Evolutionary conservation across 1,140 invertebrate species (phyloP).

Genomic region (Chelonus insularis): DNA sequence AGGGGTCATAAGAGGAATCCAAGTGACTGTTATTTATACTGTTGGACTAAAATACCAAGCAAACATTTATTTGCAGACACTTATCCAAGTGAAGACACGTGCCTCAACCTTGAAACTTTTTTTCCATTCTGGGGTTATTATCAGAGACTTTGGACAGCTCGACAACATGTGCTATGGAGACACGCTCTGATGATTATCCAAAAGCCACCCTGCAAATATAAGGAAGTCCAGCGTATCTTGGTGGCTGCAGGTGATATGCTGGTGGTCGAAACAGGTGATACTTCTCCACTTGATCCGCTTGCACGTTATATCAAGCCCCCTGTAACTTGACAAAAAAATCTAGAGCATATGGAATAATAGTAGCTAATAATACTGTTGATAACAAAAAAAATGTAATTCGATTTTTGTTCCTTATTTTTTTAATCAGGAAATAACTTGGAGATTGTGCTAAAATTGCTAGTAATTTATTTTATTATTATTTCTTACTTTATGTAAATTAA

Average conservation of each 20-base stretch:
- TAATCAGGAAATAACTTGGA: too few species aligned
- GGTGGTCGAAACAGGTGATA: conserved; percentile 19
- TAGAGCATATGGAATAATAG: too few species aligned
- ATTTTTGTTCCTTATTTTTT: too few species aligned
- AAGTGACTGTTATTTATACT: neutral
- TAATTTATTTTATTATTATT: too few species aligned
- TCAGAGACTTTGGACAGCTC: too few species aligned
- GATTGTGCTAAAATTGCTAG: too few species aligned
- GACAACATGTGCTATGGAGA: conserved; percentile 54
- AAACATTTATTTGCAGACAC: neutral
- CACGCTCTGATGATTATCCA: conserved; percentile 45
- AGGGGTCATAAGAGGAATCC: conserved; percentile 27
- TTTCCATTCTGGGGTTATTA: too few species aligned
- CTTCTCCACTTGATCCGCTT: neutral
- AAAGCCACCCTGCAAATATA: conserved; percentile 29
- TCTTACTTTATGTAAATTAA: too few species aligned
- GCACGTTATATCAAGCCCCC: neutral
- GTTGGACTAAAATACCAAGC: neutral
- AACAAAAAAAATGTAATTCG: too few species aligned
- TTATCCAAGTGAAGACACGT: neutral
- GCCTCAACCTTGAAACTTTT: too few species aligned
- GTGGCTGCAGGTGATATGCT: conserved; percentile 50
- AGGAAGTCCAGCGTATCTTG: conserved; percentile 41
- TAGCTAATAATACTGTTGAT: too few species aligned
- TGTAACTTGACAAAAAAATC: too few species aligned